A percentile compares a stretch with the other conserved stretches of the same genome.
Conservation (phyloP, 2,797 vertebrate species). For the Emys orbicularis region DNA sequence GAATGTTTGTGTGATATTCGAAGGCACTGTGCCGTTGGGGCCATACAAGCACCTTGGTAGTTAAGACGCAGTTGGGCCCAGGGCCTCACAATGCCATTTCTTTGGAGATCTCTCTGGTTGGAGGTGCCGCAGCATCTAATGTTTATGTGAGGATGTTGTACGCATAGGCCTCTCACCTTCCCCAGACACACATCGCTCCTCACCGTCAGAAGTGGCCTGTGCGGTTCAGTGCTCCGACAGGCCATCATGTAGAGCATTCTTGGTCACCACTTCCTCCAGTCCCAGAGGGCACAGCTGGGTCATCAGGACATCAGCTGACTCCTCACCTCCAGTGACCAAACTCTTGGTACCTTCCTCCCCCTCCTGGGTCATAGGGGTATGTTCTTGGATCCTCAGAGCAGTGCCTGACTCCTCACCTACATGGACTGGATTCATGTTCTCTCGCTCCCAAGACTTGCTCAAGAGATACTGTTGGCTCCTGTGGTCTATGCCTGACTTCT, state of each 20-base stretch:
- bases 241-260: neutral
- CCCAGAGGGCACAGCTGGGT: neutral
- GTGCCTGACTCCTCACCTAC: neutral
- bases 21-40: neutral
- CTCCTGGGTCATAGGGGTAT: neutral
- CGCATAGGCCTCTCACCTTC: neutral
- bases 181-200: neutral
- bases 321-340: neutral
- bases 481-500: neutral
- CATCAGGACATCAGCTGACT: neutral
- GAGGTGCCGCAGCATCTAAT: neutral
- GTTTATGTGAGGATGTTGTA: neutral
- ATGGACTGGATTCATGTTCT: neutral
- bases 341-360: neutral
- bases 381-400: neutral
- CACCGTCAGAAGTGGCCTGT: neutral
- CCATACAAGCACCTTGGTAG: neutral
- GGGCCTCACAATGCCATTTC: neutral
- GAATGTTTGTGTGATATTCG: neutral
- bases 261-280: neutral
- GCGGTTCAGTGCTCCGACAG: neutral
- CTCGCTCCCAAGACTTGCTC: neutral
- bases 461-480: neutral
- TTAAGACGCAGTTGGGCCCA: neutral
- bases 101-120: neutral